These are phyloP conservation scores for Orchestia grillus DNA, from an alignment of 1,140 invertebrate species.

Conservation along the genomic window DNA sequence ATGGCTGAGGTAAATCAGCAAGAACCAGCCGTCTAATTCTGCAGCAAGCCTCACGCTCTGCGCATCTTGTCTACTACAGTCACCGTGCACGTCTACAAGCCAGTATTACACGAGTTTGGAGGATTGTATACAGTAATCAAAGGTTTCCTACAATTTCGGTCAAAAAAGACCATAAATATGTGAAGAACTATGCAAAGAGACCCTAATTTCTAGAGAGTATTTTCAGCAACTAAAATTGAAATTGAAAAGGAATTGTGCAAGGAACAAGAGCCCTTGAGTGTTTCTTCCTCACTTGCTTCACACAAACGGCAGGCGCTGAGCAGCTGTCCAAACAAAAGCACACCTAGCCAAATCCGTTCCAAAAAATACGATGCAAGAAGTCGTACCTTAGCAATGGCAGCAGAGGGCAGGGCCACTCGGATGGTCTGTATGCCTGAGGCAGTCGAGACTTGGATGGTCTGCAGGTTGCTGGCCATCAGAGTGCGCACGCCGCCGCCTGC, in stretches of 20 bases:
- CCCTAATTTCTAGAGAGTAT: neutral
- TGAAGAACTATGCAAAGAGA: too few species aligned
- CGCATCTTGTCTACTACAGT: too few species aligned
- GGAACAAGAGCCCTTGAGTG: neutral
- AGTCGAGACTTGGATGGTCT: conserved; percentile 72
- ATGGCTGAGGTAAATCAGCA: too few species aligned
- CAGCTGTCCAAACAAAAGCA: too few species aligned
- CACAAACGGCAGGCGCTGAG: too few species aligned
- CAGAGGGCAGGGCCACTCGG: conserved; percentile 71
- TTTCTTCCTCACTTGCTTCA: neutral
- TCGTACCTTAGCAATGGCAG: conserved; percentile 60
- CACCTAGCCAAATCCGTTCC: neutral
- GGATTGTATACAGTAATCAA: too few species aligned
- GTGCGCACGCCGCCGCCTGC: conserved; percentile 60
- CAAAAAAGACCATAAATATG: too few species aligned
- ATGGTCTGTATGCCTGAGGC: conserved; percentile 75
- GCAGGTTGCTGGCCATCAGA: conserved; percentile 67
- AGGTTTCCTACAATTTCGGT: too few species aligned
- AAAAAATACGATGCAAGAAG: neutral
- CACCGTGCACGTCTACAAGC: too few species aligned
- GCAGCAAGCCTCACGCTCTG: too few species aligned
- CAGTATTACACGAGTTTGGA: too few species aligned
- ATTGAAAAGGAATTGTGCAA: neutral
- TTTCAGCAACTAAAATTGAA: neutral
- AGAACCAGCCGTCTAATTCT: too few species aligned